Conservation (phyloP, 2,888 invertebrate genomes). For the Pinctada fucata region DNA sequence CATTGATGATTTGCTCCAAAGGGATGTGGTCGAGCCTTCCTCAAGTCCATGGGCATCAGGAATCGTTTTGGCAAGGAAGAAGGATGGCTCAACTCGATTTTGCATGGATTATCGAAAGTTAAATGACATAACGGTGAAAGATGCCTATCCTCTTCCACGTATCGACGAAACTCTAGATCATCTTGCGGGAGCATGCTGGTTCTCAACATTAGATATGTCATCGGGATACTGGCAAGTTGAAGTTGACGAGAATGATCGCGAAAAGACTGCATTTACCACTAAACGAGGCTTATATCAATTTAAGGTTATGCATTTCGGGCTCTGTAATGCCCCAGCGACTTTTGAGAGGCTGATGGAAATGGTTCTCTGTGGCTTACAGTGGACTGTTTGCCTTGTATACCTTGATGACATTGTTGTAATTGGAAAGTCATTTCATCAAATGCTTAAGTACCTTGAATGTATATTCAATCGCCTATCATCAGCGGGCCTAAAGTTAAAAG, state of each 20-base stretch:
- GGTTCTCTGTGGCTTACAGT: background rate
- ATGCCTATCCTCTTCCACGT: constrained; percentile 7
- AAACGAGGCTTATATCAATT: background rate
- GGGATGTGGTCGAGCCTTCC: too few species aligned
- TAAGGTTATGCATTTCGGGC: constrained; percentile 11
- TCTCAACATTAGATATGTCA: constrained; percentile 8
- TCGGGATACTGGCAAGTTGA: constrained; percentile 2
- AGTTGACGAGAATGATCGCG: background rate
- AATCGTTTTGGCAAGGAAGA: too few species aligned
- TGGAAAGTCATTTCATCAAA: background rate
- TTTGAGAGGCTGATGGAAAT: constrained; percentile 10
- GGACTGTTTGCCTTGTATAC: constrained; percentile 4
- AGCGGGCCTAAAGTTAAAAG: constrained; percentile 4
- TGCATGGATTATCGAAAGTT: constrained; percentile 6
- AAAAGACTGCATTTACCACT: constrained; percentile 3
- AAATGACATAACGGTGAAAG: background rate
- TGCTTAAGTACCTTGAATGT: background rate
- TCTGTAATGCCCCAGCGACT: background rate
- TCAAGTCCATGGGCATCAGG: too few species aligned
- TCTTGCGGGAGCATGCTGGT: background rate
- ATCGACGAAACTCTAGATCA: constrained; percentile 2
- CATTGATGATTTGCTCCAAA: too few species aligned
- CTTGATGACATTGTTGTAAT: background rate
- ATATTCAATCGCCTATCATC: background rate
- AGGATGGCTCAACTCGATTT: constrained; percentile 1